phyloP scores from a whole-genome alignment of 1,140 invertebrate species.

The Eubasilissa regina region DNA sequence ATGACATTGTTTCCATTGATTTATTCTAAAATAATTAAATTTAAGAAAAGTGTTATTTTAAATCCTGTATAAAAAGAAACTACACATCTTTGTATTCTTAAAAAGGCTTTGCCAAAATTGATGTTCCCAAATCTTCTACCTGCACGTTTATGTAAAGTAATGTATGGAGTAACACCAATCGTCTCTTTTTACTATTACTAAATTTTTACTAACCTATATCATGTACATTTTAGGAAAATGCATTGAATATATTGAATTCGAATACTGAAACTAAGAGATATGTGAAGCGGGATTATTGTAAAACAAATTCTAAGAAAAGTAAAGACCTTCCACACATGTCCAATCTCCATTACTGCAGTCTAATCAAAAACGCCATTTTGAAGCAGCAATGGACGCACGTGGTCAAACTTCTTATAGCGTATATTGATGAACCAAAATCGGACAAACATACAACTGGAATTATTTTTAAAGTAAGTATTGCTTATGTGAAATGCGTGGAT shows the following conservation, averaged over 20 bases:
- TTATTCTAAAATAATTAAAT: not conserved
- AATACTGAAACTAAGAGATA: not conserved
- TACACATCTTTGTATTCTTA: not conserved
- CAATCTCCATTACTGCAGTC: constrained; percentile 42
- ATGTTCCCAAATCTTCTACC: too few relatives aligned
- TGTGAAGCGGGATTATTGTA: constrained; percentile 17
- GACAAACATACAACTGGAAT: constrained; percentile 16
- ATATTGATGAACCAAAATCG: constrained; percentile 45
- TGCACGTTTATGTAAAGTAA: too few relatives aligned
- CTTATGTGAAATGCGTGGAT: too few relatives aligned
- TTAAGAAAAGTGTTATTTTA: not conserved
- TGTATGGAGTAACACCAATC: not conserved
- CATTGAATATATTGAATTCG: constrained; percentile 49
- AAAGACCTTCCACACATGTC: constrained; percentile 21
- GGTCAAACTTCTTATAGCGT: constrained; percentile 50
- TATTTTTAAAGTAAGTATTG: constrained; percentile 54
- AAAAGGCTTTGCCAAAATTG: not conserved
- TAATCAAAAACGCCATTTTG: constrained; percentile 52
- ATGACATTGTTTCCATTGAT: not conserved
- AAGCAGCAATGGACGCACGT: constrained; percentile 47
- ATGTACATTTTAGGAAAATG: constrained; percentile 44
- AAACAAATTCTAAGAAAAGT: not conserved
- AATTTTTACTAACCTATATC: not conserved
- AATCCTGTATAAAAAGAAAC: not conserved
- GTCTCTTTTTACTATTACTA: not conserved